phyloP scores from a whole-genome alignment of 2,113 vertebrate genomes.

The Dryoscopus gambensis region DNA sequence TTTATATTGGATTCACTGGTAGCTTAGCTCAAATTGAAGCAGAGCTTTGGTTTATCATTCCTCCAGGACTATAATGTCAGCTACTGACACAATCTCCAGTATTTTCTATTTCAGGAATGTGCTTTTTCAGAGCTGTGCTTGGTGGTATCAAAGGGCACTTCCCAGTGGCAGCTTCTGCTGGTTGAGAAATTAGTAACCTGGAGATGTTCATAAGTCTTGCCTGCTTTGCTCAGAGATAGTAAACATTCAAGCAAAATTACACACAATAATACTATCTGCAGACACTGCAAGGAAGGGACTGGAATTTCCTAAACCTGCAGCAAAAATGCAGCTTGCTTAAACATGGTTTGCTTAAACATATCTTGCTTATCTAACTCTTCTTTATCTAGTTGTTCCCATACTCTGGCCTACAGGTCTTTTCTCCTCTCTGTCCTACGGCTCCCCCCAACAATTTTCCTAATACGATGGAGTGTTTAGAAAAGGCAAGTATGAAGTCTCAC shows the following conservation, averaged over 20 bases:
- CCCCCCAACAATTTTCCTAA: not conserved
- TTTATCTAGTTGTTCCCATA: not conserved
- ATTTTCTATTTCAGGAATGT: constrained; percentile 11
- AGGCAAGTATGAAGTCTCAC: not conserved
- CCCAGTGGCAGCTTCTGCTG: constrained; percentile 8
- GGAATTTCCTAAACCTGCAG: not conserved
- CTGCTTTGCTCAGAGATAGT: not conserved
- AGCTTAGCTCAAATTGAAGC: constrained; percentile 11
- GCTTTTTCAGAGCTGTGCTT: not conserved
- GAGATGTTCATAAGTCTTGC: constrained; percentile 9
- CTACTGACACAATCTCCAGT: not conserved
- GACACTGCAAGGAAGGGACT: not conserved
- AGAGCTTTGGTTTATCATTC: constrained; percentile 24
- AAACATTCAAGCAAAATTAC: constrained; percentile 6
- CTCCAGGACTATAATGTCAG: constrained; percentile 36
- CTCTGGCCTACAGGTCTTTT: not conserved
- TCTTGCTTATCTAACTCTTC: not conserved
- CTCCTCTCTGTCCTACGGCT: not conserved
- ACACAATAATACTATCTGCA: not conserved
- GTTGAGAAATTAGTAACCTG: constrained; percentile 33
- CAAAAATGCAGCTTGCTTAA: not conserved
- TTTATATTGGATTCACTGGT: constrained; percentile 22
- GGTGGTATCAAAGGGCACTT: constrained; percentile 22
- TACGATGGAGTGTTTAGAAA: not conserved
- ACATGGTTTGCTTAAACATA: not conserved